phyloP scores from a whole-genome alignment of 2,888 invertebrate species.

The Synanthedon tipuliformis region DNA sequence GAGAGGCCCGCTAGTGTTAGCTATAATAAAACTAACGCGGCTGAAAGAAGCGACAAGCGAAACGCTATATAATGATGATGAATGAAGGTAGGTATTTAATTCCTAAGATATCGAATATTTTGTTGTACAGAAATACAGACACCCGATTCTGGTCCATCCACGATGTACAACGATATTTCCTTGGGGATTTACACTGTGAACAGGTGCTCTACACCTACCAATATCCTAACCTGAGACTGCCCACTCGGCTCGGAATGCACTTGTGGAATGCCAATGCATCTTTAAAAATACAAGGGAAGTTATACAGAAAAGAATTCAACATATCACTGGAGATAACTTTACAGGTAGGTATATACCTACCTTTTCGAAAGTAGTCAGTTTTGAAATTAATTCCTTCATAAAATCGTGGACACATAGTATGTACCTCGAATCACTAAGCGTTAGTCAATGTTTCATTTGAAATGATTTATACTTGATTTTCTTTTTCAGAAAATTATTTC shows the following conservation, averaged over 20 bases:
- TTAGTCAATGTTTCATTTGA: no score
- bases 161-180: slow-evolving; percentile 47
- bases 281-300: slow-evolving; percentile 24
- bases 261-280: slow-evolving; percentile 41
- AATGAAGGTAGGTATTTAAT: no score
- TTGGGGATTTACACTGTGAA: slow-evolving; percentile 44
- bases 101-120: no score
- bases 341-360: slow-evolving; percentile 26
- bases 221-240: slow-evolving; percentile 43
- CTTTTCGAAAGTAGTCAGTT: no score
- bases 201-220: slow-evolving; percentile 43
- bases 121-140: slow-evolving; percentile 15
- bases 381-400: no score
- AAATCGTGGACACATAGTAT: no score
- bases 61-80: no score
- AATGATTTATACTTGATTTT: no score
- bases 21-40: no score
- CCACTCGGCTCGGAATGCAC: slow-evolving; percentile 28
- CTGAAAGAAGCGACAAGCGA: no score
- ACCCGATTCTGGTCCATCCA: slow-evolving; percentile 46
- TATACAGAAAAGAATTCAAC: slow-evolving; percentile 36
- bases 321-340: slow-evolving; percentile 34
- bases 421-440: no score
- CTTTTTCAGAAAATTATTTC: slow-evolving; percentile 37
- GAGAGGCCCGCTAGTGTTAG: no score